phyloP scores from a whole-genome alignment of 2,888 invertebrate genomes.

The Synanthedon myopaeformis region DNA sequence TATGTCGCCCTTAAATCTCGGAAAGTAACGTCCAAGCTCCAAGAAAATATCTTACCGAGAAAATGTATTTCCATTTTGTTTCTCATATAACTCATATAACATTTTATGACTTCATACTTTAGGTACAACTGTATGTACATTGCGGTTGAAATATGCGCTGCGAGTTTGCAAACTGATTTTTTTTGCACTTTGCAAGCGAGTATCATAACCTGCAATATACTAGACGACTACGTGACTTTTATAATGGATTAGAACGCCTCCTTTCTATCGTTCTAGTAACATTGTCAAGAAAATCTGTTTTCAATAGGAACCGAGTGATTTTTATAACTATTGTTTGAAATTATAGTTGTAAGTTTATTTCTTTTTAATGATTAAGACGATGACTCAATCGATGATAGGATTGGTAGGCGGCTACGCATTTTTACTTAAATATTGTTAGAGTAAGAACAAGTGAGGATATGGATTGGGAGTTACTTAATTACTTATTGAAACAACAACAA shows the following conservation, averaged over 20 bases:
- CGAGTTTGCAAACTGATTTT: conserved; percentile 9
- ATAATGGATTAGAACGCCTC: not conserved
- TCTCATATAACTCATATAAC: conserved; percentile 13
- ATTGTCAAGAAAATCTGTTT: not conserved
- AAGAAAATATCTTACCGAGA: conserved; percentile 12
- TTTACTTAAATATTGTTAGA: too few species aligned
- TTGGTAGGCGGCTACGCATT: not conserved
- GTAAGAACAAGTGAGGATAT: too few species aligned
- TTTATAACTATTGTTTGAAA: not conserved
- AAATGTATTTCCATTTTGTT: conserved; percentile 22
- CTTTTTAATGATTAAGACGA: not conserved
- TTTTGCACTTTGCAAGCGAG: conserved; percentile 1
- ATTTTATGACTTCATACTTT: conserved; percentile 17
- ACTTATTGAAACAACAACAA: too few species aligned
- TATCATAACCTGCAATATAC: not conserved
- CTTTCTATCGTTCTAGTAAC: not conserved
- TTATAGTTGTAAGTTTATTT: not conserved
- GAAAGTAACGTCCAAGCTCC: conserved; percentile 12
- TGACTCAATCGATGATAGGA: not conserved
- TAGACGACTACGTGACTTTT: conserved; percentile 2
- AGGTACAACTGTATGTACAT: not conserved
- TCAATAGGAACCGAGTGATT: not conserved
- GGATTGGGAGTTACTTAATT: too few species aligned
- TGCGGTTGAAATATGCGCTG: conserved; percentile 4
- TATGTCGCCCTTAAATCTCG: conserved; percentile 17